A percentile compares a stretch with the other conserved stretches of the same genome.
Conservation (phyloP, 2,797 vertebrate species). For the Smutsia gigantea region DNA sequence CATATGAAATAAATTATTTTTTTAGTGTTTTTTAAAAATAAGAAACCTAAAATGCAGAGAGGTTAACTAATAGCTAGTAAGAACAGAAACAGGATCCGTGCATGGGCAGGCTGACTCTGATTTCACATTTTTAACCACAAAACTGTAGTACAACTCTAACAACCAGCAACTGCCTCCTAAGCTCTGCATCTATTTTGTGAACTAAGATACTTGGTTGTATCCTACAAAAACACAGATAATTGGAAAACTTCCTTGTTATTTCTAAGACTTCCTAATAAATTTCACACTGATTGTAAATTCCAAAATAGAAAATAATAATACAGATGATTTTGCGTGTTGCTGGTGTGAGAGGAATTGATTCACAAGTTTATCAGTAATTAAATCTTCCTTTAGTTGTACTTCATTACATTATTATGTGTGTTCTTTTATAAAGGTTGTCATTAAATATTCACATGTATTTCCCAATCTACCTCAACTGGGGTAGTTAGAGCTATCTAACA, state of each 20-base stretch:
- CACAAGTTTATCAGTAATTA: neutral
- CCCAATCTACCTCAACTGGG: neutral
- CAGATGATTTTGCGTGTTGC: neutral
- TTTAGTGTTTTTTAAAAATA: neutral
- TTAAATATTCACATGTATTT: neutral
- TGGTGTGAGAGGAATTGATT: neutral
- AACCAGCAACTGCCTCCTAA: neutral
- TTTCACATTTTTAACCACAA: neutral
- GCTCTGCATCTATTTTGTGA: neutral
- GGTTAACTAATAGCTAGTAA: neutral
- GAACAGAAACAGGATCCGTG: neutral
- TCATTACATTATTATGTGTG: neutral
- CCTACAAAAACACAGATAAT: neutral
- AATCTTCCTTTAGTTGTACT: neutral
- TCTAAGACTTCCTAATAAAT: neutral
- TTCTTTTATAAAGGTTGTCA: neutral
- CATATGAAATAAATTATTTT: neutral
- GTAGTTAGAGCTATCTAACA: neutral
- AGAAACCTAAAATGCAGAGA: neutral
- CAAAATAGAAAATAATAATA: neutral
- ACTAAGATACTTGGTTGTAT: neutral
- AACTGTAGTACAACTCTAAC: accelerated
- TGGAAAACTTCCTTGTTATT: neutral
- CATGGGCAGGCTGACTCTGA: neutral
- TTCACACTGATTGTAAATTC: neutral